Conservation (phyloP, 2,888 invertebrate genomes). For the Pammene fasciana region DNA sequence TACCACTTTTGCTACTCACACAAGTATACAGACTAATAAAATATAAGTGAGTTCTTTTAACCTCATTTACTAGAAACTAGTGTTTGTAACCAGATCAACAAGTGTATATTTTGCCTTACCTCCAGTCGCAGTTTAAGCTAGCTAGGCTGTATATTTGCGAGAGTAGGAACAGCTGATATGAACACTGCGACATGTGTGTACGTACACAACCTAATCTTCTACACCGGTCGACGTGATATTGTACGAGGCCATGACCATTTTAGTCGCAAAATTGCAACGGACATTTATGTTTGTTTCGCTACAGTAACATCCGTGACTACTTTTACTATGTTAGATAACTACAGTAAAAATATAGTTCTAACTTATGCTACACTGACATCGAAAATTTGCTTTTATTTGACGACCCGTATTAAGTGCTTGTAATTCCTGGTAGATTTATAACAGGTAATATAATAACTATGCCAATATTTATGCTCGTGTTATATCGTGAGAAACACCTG, state of each 20-base stretch:
- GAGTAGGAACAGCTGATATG: constrained; percentile 50
- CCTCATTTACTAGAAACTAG: constrained; percentile 25
- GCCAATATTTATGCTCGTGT: not conserved
- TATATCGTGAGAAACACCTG: not conserved
- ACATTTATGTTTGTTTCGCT: constrained; percentile 5
- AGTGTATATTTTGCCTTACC: constrained; percentile 8
- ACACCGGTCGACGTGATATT: constrained; percentile 31
- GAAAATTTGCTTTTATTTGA: not conserved
- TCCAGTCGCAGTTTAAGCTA: constrained; percentile 1
- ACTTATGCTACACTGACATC: not conserved
- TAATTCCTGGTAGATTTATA: too few species aligned
- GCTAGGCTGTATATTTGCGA: constrained; percentile 52
- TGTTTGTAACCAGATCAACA: constrained; percentile 18
- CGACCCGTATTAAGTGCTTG: not conserved
- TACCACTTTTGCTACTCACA: not conserved
- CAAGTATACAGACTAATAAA: constrained; percentile 15
- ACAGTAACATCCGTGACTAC: constrained; percentile 45
- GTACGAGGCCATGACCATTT: constrained; percentile 25
- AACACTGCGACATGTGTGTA: not conserved
- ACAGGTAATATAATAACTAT: not conserved
- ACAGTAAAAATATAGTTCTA: not conserved
- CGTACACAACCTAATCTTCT: constrained; percentile 23
- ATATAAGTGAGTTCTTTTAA: constrained; percentile 18
- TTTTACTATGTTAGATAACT: constrained; percentile 9
- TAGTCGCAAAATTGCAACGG: constrained; percentile 8